Evolutionary conservation across 2,888 invertebrate species (phyloP).

Genomic region (Tinea trinotella): DNA sequence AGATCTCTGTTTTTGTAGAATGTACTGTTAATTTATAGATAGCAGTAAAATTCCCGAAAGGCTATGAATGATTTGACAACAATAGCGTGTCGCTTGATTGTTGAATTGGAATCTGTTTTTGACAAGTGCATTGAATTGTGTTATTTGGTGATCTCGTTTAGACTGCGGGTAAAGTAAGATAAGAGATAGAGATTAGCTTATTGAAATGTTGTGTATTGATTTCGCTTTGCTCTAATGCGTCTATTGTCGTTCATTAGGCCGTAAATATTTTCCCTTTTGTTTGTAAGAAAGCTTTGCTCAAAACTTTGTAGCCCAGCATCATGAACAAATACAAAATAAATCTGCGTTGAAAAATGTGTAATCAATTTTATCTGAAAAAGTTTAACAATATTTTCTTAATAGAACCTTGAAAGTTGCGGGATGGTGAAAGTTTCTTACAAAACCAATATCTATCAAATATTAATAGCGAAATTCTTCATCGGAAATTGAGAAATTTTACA

Average conservation of each 20-base stretch:
- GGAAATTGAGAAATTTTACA: neutral
- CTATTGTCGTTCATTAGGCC: conserved; percentile 33
- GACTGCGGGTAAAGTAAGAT: conserved; percentile 19
- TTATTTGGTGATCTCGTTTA: neutral
- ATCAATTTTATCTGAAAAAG: conserved; percentile 12
- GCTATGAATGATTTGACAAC: neutral
- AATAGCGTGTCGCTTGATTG: neutral
- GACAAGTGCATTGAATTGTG: conserved; percentile 25
- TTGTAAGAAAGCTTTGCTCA: conserved; percentile 6
- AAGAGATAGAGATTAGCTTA: conserved; percentile 19
- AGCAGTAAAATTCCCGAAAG: too few species aligned
- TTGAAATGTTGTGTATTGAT: conserved; percentile 37
- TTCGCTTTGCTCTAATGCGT: conserved; percentile 33
- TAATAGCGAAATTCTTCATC: neutral
- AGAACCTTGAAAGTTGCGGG: conserved; percentile 9
- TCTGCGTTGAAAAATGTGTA: conserved; percentile 2
- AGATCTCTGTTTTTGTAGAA: too few species aligned
- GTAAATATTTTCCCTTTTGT: conserved; percentile 27
- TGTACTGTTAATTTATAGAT: too few species aligned
- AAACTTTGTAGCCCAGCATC: conserved; percentile 7
- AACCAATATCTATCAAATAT: neutral
- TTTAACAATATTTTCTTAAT: conserved; percentile 2
- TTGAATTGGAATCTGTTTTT: neutral
- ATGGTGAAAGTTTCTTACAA: neutral
- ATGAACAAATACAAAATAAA: neutral